These are phyloP conservation scores for Bovichtus variegatus DNA, from an alignment of 2,797 vertebrate genomes.

Conservation along the genomic window DNA sequence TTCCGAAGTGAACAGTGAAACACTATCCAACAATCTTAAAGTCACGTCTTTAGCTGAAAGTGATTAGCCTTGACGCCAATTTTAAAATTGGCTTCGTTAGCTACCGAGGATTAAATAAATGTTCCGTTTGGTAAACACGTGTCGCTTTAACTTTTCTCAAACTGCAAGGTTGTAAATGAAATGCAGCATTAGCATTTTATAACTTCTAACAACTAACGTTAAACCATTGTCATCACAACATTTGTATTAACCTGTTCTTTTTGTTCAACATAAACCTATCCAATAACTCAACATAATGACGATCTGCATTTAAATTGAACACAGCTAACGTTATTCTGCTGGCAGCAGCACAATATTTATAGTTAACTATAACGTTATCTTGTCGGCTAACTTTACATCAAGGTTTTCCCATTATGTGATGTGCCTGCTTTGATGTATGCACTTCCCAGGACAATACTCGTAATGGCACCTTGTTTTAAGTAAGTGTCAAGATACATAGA, in stretches of 20 bases:
- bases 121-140: conserved; percentile 44
- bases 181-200: fast-evolving
- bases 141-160: conserved; percentile 49
- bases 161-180: not conserved
- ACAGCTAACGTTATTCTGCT: conserved; percentile 37
- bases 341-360: not conserved
- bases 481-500: not conserved
- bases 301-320: not conserved
- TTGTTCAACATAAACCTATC: not conserved
- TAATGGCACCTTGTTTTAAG: fast-evolving
- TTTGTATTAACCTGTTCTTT: fast-evolving
- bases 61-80: fast-evolving
- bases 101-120: not conserved
- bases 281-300: not conserved
- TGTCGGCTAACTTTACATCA: not conserved
- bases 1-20: not conserved
- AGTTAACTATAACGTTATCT: not conserved
- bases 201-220: not conserved
- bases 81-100: not conserved
- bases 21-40: not conserved
- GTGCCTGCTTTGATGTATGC: fast-evolving
- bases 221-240: not conserved
- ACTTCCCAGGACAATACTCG: fast-evolving
- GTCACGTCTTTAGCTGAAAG: fast-evolving
- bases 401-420: not conserved